These are phyloP conservation scores for Lasioglossum albipes DNA, from an alignment of 1,140 invertebrate species.

Conservation along the genomic window DNA sequence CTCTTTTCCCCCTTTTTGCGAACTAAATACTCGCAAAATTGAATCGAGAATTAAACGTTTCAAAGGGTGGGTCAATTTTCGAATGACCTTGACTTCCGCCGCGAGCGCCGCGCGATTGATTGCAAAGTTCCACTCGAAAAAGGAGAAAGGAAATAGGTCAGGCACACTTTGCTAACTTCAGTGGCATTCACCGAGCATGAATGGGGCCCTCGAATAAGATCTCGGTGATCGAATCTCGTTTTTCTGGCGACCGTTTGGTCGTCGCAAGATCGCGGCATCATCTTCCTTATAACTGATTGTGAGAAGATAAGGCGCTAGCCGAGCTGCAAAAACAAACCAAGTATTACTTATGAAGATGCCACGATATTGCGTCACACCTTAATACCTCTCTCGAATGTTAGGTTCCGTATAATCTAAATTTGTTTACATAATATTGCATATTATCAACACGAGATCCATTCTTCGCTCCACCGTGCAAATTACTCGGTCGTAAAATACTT, in stretches of 20 bases:
- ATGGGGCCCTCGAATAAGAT: slow-evolving; percentile 42
- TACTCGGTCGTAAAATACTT: no score
- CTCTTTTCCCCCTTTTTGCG: no score
- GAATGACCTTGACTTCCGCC: slow-evolving; percentile 5
- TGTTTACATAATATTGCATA: background rate
- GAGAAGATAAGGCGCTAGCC: slow-evolving; percentile 4
- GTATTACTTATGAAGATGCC: background rate
- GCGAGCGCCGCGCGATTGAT: slow-evolving; percentile 6
- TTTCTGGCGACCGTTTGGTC: background rate
- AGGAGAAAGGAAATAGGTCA: slow-evolving; percentile 51
- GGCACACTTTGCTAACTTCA: slow-evolving; percentile 38
- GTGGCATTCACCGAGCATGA: slow-evolving; percentile 30
- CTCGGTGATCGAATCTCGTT: slow-evolving; percentile 36
- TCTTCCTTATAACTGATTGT: slow-evolving; percentile 6
- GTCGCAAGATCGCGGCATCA: background rate
- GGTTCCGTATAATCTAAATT: background rate
- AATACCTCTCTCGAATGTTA: background rate
- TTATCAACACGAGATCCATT: background rate
- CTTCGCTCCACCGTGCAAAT: background rate
- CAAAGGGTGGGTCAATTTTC: background rate
- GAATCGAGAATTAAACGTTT: background rate
- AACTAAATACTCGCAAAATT: no score
- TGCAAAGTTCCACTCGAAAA: slow-evolving; percentile 8
- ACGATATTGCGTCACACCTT: no score
- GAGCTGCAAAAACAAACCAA: background rate